These are phyloP conservation scores for Globia sparganii DNA, from an alignment of 2,888 invertebrate genomes.

Conservation along the genomic window DNA sequence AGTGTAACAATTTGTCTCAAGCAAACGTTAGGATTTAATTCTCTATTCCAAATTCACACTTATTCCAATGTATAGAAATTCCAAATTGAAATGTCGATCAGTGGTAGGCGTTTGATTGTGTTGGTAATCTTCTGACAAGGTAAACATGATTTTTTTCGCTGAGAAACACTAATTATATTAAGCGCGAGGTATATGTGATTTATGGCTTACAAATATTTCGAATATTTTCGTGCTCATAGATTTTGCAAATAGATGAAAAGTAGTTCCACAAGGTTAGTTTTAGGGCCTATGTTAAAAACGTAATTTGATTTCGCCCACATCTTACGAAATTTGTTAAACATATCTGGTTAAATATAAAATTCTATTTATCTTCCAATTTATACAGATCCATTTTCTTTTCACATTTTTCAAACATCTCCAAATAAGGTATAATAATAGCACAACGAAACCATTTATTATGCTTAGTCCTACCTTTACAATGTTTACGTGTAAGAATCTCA, in stretches of 20 bases:
- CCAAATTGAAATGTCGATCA: constrained; percentile 19
- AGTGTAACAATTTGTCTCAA: constrained; percentile 39
- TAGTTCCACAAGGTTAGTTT: constrained; percentile 32
- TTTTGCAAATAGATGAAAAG: neutral
- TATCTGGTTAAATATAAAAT: neutral
- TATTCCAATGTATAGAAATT: constrained; percentile 20
- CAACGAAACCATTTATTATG: constrained; percentile 9
- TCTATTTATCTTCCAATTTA: neutral
- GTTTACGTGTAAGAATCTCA: constrained; percentile 61
- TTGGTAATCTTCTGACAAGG: constrained; percentile 62
- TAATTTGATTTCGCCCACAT: neutral
- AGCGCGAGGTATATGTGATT: constrained; percentile 25
- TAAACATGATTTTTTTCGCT: constrained; percentile 50
- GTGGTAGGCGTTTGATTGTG: constrained; percentile 44
- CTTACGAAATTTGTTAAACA: neutral
- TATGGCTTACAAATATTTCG: constrained; percentile 32
- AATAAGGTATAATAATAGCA: neutral
- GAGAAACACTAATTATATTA: constrained; percentile 53
- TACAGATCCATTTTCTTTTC: neutral
- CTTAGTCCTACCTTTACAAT: constrained; percentile 34
- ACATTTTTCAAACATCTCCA: neutral
- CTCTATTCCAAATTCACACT: constrained; percentile 23
- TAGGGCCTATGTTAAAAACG: constrained; percentile 2
- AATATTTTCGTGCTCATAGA: constrained; percentile 1
- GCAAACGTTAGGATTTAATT: constrained; percentile 21